Conservation (phyloP, 2,113 vertebrate species). For the Protobothrops mucrosquamatus region DNA sequence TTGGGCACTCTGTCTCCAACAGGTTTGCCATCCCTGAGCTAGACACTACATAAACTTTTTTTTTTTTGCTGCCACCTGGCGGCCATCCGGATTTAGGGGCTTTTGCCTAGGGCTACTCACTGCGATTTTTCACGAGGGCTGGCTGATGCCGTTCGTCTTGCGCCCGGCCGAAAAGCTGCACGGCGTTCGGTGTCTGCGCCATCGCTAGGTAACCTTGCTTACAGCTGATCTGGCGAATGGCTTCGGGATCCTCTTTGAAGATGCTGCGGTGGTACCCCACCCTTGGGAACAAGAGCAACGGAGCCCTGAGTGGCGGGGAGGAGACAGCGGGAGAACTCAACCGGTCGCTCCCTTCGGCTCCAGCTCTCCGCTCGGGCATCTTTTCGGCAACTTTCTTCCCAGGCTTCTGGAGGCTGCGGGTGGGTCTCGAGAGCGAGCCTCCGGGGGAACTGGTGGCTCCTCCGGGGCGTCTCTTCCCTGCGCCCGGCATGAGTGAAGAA, state of each 20-base stretch:
- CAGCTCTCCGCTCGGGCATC: not conserved
- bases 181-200: not conserved
- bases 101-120: not conserved
- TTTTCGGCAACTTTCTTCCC: not conserved
- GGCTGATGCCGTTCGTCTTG: not conserved
- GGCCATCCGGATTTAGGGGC: not conserved
- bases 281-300: not conserved
- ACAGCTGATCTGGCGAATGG: conserved; percentile 3
- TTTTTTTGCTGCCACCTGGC: not conserved
- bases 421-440: accelerated
- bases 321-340: not conserved
- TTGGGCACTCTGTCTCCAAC: too few relatives aligned
- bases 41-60: too few relatives aligned
- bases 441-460: not conserved
- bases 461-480: not conserved
- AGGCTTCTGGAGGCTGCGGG: not conserved
- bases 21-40: too few relatives aligned
- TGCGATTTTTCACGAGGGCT: not conserved
- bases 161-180: not conserved
- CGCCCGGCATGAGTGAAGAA: not conserved
- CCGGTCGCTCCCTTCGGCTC: too few relatives aligned
- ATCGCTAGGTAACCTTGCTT: not conserved
- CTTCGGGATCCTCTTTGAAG: not conserved
- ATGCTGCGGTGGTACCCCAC: not conserved
- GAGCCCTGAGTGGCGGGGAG: accelerated